These are phyloP conservation scores for Orius insidiosus DNA, from an alignment of 1,140 invertebrate genomes.

Conservation along the genomic window DNA sequence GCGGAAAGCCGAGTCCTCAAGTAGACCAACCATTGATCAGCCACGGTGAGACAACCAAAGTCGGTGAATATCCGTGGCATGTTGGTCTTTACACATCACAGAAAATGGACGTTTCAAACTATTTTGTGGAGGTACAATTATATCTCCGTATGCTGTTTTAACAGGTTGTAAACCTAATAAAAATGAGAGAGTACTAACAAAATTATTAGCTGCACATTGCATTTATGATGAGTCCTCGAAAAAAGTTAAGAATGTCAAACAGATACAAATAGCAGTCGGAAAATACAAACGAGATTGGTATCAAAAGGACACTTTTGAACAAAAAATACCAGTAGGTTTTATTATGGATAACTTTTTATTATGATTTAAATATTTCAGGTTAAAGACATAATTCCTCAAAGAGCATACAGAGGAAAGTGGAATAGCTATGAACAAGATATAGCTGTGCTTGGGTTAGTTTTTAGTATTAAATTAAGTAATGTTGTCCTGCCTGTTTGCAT, in stretches of 20 bases:
- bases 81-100: conserved; percentile 7
- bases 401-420: conserved; percentile 2
- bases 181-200: neutral
- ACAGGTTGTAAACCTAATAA: conserved; percentile 10
- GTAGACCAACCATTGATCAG: conserved; percentile 1
- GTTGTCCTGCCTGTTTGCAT: conserved; percentile 10
- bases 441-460: conserved; percentile 5
- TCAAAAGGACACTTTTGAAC: neutral
- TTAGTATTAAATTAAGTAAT: conserved; percentile 1
- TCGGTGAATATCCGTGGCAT: conserved; percentile 15
- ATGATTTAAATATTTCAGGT: conserved; percentile 1
- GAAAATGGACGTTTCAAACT: neutral
- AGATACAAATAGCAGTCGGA: conserved; percentile 8
- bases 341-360: neutral
- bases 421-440: conserved; percentile 11
- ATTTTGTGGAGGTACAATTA: conserved; percentile 14
- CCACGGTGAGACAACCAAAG: neutral
- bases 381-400: conserved; percentile 2
- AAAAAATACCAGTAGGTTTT: conserved; percentile 9
- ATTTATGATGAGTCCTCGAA: conserved; percentile 1
- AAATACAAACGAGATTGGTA: conserved; percentile 11
- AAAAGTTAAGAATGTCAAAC: neutral
- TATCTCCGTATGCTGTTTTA: conserved; percentile 9
- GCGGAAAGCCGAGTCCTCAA: conserved; percentile 7
- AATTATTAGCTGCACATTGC: conserved; percentile 13